Percentiles rank a stretch among this genome's conserved stretches.
phyloP scores from a whole-genome alignment of 2,888 invertebrate genomes.

The Petrolisthes cinctipes region DNA sequence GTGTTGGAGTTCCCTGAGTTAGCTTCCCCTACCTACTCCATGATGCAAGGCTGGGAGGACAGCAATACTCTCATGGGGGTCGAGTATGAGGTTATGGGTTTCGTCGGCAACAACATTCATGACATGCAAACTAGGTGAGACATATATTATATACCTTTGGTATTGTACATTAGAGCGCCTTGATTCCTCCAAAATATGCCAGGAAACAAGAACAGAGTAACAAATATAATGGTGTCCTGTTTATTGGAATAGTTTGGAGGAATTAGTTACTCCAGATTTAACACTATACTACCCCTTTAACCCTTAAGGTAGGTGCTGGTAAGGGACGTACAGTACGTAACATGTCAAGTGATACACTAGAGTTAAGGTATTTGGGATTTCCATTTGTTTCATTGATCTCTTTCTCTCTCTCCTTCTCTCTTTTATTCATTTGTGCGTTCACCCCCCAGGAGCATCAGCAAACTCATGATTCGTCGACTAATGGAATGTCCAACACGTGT shows the following conservation, averaged over 20 bases:
- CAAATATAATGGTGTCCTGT: no score
- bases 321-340: no score
- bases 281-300: no score
- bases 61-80: slow-evolving; percentile 76
- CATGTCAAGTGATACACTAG: neutral
- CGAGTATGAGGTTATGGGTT: slow-evolving; percentile 90
- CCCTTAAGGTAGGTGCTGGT: no score
- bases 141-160: neutral
- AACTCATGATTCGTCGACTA: slow-evolving; percentile 43
- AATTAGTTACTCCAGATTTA: no score
- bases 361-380: neutral
- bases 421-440: neutral
- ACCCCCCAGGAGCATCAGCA: slow-evolving; percentile 33
- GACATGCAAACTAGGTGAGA: slow-evolving; percentile 83
- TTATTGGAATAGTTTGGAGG: no score
- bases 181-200: no score
- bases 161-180: no score
- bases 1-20: slow-evolving; percentile 81
- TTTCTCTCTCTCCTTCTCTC: neutral
- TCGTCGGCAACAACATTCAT: slow-evolving; percentile 82
- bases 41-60: slow-evolving; percentile 86
- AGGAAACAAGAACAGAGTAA: no score
- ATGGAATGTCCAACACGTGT: slow-evolving; percentile 37
- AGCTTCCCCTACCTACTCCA: slow-evolving; percentile 90
- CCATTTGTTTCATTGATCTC: neutral